Base-by-base conservation (phyloP, 1,140 invertebrate genomes). In the Meloidogyne hapla region DNA sequence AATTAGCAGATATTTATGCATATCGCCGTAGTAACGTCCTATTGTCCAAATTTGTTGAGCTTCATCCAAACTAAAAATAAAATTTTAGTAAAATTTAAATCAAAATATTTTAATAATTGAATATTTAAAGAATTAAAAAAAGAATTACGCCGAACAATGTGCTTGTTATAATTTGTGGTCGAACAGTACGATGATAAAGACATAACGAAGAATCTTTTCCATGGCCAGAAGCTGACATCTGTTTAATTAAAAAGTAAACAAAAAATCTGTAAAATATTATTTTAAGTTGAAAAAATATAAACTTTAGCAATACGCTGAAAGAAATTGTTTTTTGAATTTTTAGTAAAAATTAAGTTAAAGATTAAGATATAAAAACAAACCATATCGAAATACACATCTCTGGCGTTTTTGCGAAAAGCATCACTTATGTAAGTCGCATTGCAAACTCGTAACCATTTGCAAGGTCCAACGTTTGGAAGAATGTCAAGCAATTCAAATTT, bases 381-480 rank as follows among this genome's bases (percentile, higher is more conserved):
- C 56, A 99, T 89, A 89, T 99, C 96, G 10, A 98, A 90, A 88
- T 95, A 93, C 33, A 88, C 87, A 77, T 89, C 88, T 8, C 45
- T 64, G 1, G 74, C 65, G 0, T 65, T 72, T 28, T 83, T 74
- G 15, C 33, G 23, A 48, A 83, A 67, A 2, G 61, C 71, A 61
- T 42, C 68, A 25, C 74, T 80, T n/a, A 84, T 45, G 56, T 68
- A 38, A n/a, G 45, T 74, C 1, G 81, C 71, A 61, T 33, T 56
- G 56, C 84, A 84, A 21, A 75, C 40, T 45, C 76, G 72, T 12
- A 85, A 61, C 12, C 65, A 63, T 6, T 94, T 94, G 88, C 96
- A 96, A 0, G 96, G 96, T 1, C 94, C 96, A 81, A 98, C 93
- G 88, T 98, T 99, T 64, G 96, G 90, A 63, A 99, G 90, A n/a